Conservation (phyloP, 2,888 invertebrate species). For the Mantis religiosa region DNA sequence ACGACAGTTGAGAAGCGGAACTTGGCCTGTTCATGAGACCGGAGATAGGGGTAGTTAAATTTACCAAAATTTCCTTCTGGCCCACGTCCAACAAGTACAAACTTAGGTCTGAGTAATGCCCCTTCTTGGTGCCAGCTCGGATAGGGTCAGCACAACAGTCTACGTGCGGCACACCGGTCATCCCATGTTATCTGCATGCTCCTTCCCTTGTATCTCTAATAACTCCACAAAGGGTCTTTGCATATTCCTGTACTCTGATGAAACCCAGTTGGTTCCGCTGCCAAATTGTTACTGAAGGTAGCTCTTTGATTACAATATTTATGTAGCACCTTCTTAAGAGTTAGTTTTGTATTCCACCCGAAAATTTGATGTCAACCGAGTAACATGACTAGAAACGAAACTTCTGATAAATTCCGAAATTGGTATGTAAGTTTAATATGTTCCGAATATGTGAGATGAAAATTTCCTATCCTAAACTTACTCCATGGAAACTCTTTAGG, state of each 20-base stretch:
- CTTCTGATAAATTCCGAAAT: too few species aligned
- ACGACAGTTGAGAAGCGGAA: neutral
- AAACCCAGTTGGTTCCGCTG: neutral
- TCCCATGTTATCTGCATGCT: neutral
- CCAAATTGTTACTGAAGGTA: too few species aligned
- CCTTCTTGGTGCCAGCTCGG: neutral
- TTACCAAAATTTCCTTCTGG: conserved; percentile 12
- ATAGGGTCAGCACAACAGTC: neutral
- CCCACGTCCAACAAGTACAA: neutral
- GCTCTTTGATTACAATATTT: too few species aligned
- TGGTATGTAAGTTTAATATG: too few species aligned
- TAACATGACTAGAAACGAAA: too few species aligned
- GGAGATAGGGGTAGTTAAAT: neutral
- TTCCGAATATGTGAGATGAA: too few species aligned
- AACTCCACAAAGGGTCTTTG: neutral
- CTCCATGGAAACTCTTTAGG: too few species aligned
- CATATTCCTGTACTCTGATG: neutral
- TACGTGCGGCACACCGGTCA: neutral
- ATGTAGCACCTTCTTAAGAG: too few species aligned
- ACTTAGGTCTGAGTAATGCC: neutral
- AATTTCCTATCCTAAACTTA: too few species aligned
- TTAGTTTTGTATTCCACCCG: too few species aligned
- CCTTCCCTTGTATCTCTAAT: neutral
- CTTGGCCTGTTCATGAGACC: neutral
- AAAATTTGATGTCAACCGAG: too few species aligned